These are phyloP conservation scores for Lumbricus terrestris DNA, from an alignment of 2,888 invertebrate genomes.

Conservation along the genomic window DNA sequence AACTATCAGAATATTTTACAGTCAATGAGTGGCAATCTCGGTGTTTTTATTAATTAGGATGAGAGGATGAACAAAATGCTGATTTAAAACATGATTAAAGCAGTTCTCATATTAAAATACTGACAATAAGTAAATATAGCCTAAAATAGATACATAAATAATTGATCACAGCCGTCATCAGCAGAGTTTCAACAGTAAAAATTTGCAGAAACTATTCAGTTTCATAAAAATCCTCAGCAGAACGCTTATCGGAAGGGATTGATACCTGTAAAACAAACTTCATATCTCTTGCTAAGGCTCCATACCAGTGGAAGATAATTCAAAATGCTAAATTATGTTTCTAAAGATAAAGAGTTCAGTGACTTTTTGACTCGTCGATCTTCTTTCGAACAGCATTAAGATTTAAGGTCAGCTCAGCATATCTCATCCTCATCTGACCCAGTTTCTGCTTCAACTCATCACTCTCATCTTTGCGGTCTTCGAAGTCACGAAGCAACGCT, in stretches of 20 bases:
- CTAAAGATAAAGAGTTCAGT: not conserved
- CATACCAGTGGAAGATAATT: not conserved
- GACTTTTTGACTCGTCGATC: slow-evolving; percentile 52
- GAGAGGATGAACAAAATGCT: not conserved
- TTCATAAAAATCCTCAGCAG: not conserved
- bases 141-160: not conserved
- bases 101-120: not conserved
- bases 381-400: slow-evolving; percentile 55
- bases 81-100: not conserved
- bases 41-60: not conserved
- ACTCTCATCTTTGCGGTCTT: slow-evolving; percentile 57
- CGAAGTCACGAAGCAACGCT: slow-evolving; percentile 62
- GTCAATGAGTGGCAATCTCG: not conserved
- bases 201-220: not conserved
- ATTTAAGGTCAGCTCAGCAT: slow-evolving; percentile 55
- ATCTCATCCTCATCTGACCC: slow-evolving; percentile 51
- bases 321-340: not conserved
- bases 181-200: not conserved
- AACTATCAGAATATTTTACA: not conserved
- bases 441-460: slow-evolving; percentile 49
- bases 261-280: not conserved
- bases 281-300: not conserved
- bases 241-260: not conserved
- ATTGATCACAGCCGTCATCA: not conserved
- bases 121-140: not conserved